These are phyloP conservation scores for Sebastes itinus DNA, from an alignment of 2,797 vertebrate species.

Conservation along the genomic window DNA sequence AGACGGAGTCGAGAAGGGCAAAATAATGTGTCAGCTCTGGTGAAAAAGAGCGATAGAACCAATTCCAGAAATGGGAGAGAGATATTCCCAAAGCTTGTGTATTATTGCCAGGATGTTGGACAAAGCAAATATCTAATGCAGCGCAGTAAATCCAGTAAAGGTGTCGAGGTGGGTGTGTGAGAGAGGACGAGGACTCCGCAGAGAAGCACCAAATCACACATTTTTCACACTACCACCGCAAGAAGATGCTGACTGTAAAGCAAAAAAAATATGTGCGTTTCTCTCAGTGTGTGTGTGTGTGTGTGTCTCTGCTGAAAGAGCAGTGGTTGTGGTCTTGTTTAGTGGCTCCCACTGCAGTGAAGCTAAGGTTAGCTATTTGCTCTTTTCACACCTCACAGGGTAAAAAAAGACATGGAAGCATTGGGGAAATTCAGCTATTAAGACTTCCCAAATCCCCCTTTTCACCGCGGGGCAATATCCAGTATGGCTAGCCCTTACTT, in stretches of 20 bases:
- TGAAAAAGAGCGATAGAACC: slow-evolving; percentile 75
- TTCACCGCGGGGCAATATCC: slow-evolving; percentile 58
- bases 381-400: slow-evolving; percentile 69
- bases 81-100: slow-evolving; percentile 77
- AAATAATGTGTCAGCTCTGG: slow-evolving; percentile 73
- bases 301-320: slow-evolving; percentile 17
- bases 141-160: slow-evolving; percentile 67
- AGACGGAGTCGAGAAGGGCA: slow-evolving; percentile 28
- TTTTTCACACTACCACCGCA: slow-evolving; percentile 57
- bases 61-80: slow-evolving; percentile 75
- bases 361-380: slow-evolving; percentile 67
- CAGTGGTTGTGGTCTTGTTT: slow-evolving; percentile 34
- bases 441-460: slow-evolving; percentile 66
- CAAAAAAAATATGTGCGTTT: slow-evolving; percentile 10
- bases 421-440: slow-evolving; percentile 69
- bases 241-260: slow-evolving; percentile 71
- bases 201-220: slow-evolving; percentile 65
- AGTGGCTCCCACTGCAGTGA: slow-evolving; percentile 56
- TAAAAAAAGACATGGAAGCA: slow-evolving; percentile 55
- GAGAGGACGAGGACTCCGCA: slow-evolving; percentile 44
- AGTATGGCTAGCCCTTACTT: slow-evolving; percentile 33
- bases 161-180: slow-evolving; percentile 29
- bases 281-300: slow-evolving; percentile 4
- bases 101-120: slow-evolving; percentile 74
- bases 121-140: slow-evolving; percentile 76